Conservation (phyloP, 2,113 vertebrate species). For the Hirundichthys speculiger region DNA sequence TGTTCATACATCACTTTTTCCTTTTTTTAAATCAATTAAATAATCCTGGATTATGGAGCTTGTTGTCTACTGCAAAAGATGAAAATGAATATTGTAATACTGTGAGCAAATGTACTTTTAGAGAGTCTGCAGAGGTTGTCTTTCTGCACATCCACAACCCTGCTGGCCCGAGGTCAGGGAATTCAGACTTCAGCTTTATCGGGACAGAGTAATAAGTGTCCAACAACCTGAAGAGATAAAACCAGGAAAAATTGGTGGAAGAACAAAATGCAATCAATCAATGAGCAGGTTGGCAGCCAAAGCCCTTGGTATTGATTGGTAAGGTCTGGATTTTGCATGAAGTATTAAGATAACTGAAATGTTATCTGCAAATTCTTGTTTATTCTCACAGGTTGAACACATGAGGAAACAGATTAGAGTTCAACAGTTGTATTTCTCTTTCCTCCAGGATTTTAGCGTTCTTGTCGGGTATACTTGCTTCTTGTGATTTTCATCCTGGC, state of each 20-base stretch:
- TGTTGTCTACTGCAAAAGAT: background rate
- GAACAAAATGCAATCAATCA: conserved; percentile 77
- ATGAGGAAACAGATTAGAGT: background rate
- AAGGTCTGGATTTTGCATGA: conserved; percentile 26
- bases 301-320: conserved; percentile 70
- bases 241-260: conserved; percentile 48
- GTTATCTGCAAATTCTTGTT: background rate
- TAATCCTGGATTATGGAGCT: too few species aligned
- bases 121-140: conserved; percentile 12
- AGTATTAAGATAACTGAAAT: conserved; percentile 46
- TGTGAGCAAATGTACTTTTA: background rate
- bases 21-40: background rate
- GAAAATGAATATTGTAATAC: background rate
- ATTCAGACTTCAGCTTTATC: conserved; percentile 61
- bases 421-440: background rate
- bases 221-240: conserved; percentile 68
- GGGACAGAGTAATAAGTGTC: conserved; percentile 68
- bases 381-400: conserved; percentile 21
- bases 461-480: too few species aligned
- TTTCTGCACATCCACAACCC: conserved; percentile 28
- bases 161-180: conserved; percentile 53
- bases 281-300: conserved; percentile 58
- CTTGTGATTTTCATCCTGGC: background rate
- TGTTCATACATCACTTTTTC: background rate
- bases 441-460: background rate